These are phyloP conservation scores for Siniperca chuatsi DNA, from an alignment of 2,113 vertebrate species.

Conservation along the genomic window DNA sequence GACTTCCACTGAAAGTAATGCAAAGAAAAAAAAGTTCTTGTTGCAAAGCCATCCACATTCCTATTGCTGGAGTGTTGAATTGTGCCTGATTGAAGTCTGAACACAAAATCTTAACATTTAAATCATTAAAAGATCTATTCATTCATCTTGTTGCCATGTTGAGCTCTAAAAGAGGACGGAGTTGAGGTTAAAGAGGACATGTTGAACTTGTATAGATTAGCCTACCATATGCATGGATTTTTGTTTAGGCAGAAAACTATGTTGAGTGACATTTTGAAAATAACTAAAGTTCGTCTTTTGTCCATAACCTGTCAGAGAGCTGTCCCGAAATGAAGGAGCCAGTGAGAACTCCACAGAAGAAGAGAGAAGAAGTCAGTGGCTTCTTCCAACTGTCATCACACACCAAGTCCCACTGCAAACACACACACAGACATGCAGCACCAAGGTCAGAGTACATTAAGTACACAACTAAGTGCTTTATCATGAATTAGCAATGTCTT, in stretches of 20 bases:
- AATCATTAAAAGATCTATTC: background rate
- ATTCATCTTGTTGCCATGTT: background rate
- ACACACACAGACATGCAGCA: background rate
- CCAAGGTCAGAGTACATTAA: background rate
- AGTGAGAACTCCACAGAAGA: constrained; percentile 89
- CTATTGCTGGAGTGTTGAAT: background rate
- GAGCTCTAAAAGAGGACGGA: background rate
- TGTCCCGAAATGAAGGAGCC: constrained; percentile 94
- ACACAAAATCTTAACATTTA: background rate
- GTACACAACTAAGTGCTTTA: background rate
- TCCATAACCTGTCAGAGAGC: constrained; percentile 91
- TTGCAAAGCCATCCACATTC: background rate
- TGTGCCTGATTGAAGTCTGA: background rate
- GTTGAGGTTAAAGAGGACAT: background rate
- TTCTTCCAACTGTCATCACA: constrained; percentile 92
- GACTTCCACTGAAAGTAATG: background rate
- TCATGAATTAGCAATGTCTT: background rate
- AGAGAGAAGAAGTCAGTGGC: constrained; percentile 90
- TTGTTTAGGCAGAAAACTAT: background rate
- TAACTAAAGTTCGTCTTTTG: background rate
- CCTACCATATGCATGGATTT: background rate
- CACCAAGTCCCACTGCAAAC: constrained; percentile 92
- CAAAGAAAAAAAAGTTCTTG: background rate
- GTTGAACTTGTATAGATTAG: background rate
- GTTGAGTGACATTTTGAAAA: too few relatives aligned